Percentiles rank a stretch among this genome's conserved stretches.
Conservation (phyloP, 1,140 invertebrate species). For the Pygmarrhopalites habei region DNA sequence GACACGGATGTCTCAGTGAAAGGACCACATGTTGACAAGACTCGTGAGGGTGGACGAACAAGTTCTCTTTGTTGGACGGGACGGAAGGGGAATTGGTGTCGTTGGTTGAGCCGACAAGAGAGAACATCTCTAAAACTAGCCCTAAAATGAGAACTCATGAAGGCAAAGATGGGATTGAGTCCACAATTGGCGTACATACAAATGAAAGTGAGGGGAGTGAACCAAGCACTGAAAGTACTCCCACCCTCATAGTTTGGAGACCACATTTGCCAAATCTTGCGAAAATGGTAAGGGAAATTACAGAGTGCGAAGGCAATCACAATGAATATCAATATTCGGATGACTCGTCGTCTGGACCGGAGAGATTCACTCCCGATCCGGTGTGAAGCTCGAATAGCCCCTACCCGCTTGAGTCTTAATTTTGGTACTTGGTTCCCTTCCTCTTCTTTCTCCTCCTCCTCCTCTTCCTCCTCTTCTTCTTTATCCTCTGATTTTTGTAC, state of each 20-base stretch:
- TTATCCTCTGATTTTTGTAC: no score
- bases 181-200: conserved; percentile 76
- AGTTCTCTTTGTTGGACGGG: no score
- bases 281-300: conserved; percentile 71
- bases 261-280: conserved; percentile 49
- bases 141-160: conserved; percentile 57
- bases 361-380: background rate
- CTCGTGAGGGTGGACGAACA: no score
- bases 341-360: conserved; percentile 42
- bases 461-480: no score
- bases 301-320: conserved; percentile 72
- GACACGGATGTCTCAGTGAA: no score
- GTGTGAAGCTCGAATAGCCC: no score
- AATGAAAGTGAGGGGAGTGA: conserved; percentile 70
- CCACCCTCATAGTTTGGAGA: conserved; percentile 43
- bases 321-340: conserved; percentile 69
- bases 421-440: no score
- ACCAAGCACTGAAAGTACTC: conserved; percentile 56
- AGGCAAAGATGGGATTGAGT: conserved; percentile 73
- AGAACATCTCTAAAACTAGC: conserved; percentile 45
- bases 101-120: background rate
- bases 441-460: no score
- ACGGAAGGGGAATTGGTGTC: background rate
- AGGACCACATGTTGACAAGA: no score
- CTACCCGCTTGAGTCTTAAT: no score